A percentile compares a stretch with the other conserved stretches of the same genome.
phyloP scores from a whole-genome alignment of 37 sponge, comb jelly and placozoan genomes.

The Halichondria panicea region DNA sequence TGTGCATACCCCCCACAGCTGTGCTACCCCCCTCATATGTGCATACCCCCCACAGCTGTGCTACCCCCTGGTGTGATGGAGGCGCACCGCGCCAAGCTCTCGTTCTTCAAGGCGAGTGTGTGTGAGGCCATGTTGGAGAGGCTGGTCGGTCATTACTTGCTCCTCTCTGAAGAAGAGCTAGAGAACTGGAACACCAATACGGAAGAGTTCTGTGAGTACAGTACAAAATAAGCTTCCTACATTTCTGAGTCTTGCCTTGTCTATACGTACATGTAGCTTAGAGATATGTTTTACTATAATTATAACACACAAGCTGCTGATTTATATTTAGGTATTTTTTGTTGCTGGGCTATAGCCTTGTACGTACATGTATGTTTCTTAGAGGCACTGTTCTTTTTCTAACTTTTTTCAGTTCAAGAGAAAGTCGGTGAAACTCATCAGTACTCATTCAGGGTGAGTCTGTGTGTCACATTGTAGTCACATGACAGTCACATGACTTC shows the following conservation, averaged over 20 bases:
- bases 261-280: background rate
- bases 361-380: background rate
- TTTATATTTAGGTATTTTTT: background rate
- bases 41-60: conserved; percentile 9
- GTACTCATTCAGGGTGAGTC: conserved; percentile 5
- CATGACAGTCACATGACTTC: background rate
- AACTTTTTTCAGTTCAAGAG: conserved; percentile 30
- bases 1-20: conserved; percentile 7
- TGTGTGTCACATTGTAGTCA: background rate
- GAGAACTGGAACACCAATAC: conserved; percentile 41
- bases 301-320: too few relatives aligned
- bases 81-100: conserved; percentile 45
- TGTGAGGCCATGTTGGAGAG: conserved; percentile 41
- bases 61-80: conserved; percentile 64
- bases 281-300: background rate
- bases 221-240: too few relatives aligned
- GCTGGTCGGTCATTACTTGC: conserved; percentile 56
- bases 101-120: conserved; percentile 52
- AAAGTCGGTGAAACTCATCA: conserved; percentile 24
- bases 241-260: too few relatives aligned
- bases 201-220: conserved; percentile 71
- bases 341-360: background rate
- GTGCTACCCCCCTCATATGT: conserved; percentile 29
- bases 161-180: conserved; percentile 54
- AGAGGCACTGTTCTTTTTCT: background rate